Evolutionary conservation across 2,888 invertebrate genomes (phyloP), one percentile per base, ranked within the genome.

Genomic region (Theretra japonica): DNA sequence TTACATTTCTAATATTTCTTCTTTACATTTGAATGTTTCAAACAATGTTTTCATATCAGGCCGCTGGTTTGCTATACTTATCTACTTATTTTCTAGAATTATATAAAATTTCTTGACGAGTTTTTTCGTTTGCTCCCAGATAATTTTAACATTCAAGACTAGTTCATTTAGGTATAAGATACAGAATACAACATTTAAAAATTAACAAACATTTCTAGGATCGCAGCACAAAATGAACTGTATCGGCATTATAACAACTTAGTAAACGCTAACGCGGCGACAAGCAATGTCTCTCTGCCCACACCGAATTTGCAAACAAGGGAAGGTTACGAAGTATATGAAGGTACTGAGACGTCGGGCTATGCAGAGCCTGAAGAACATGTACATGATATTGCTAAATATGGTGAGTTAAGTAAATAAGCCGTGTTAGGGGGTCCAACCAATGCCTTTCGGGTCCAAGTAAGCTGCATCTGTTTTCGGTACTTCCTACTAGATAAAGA

Each of bases 141-240:
- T 53, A 5, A n/a, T n/a, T n/a, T n/a, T n/a, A n/a, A n/a, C n/a
- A n/a, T n/a, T n/a, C n/a, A n/a, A n/a, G n/a, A n/a, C n/a, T n/a
- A n/a, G n/a, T n/a, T n/a, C n/a, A n/a, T n/a, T n/a, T n/a, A n/a
- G n/a, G n/a, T n/a, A n/a, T n/a, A n/a, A n/a, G n/a, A n/a, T n/a
- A n/a, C n/a, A n/a, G n/a, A n/a, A n/a, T n/a, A n/a, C n/a, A n/a
- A 21, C 25, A 1, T 17, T 17, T 4, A 15, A 58, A 19, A 50
- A 15, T 59, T 5, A 17, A 25, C 15, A 69, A 82, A 53, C 56
- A 50, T 82, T 78, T 75, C n/a, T 82, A 97, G 97, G 82, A 96
- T 96, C 33, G 95, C 97, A 19, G 96, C 96, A 0, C 86, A 97
- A 21, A 96, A 97, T 77, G 96, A 97, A 76, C 95, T 97, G 50